Conservation (phyloP, 2,797 vertebrate species). For the Fistularia commersonii region DNA sequence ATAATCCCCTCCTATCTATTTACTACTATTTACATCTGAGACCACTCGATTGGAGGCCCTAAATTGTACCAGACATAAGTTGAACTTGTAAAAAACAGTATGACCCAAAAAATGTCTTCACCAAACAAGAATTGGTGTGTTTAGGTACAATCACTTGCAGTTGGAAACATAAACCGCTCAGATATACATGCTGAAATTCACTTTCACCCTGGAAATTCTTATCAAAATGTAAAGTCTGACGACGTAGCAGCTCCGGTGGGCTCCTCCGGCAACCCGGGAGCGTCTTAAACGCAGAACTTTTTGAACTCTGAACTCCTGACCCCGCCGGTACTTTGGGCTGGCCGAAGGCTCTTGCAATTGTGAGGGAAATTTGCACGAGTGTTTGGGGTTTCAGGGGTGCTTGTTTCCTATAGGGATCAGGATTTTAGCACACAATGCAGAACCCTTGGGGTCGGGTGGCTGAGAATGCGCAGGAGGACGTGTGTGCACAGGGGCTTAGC, state of each 20-base stretch:
- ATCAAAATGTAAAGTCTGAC: slow-evolving; percentile 32
- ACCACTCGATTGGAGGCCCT: too few species aligned
- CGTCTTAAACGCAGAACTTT: slow-evolving; percentile 44
- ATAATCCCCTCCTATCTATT: too few species aligned
- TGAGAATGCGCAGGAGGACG: slow-evolving; percentile 54
- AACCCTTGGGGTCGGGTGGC: slow-evolving; percentile 53
- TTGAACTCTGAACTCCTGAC: slow-evolving; percentile 58
- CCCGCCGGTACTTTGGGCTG: slow-evolving; percentile 34
- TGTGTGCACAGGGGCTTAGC: slow-evolving; percentile 38
- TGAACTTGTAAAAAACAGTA: too few species aligned
- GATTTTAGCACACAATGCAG: slow-evolving; percentile 59
- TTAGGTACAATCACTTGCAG: too few species aligned
- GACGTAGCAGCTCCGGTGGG: slow-evolving; percentile 18
- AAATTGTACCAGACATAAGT: too few species aligned
- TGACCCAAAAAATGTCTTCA: too few species aligned
- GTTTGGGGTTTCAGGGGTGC: slow-evolving; percentile 58
- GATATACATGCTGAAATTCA: too few species aligned
- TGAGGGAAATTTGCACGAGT: slow-evolving; percentile 51
- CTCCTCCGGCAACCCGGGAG: slow-evolving; percentile 8
- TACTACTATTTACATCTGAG: too few species aligned
- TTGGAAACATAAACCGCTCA: too few species aligned
- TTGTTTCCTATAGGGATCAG: slow-evolving; percentile 69
- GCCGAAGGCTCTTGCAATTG: slow-evolving; percentile 53
- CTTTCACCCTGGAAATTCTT: slow-evolving; percentile 2
- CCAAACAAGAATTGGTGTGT: too few species aligned